Evolutionary conservation across 2,113 vertebrate species (phyloP).

Genomic region (Charina bottae): DNA sequence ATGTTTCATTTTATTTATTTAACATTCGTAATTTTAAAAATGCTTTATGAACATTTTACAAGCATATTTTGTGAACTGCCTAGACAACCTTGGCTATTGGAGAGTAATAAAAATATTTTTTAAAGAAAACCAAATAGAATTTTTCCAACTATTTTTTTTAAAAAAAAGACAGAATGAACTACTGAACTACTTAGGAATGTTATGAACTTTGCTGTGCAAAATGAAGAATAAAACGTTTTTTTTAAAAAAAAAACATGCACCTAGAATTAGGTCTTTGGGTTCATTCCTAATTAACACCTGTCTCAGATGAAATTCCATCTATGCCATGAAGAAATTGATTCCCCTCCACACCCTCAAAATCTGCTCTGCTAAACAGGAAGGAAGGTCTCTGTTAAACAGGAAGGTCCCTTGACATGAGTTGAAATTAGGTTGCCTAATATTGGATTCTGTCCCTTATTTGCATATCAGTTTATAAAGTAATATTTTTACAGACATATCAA

Average conservation of each 20-base stretch:
- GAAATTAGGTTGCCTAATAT: too few relatives aligned
- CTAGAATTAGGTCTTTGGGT: neutral
- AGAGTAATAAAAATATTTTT: neutral
- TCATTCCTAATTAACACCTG: too few relatives aligned
- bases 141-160: too few relatives aligned
- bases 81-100: neutral
- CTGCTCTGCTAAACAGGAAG: too few relatives aligned
- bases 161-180: neutral
- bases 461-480: too few relatives aligned
- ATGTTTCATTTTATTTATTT: neutral
- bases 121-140: neutral
- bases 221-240: neutral
- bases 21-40: neutral
- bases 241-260: neutral
- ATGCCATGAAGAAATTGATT: too few relatives aligned
- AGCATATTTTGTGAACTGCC: neutral
- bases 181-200: neutral
- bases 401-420: too few relatives aligned
- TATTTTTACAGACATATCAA: too few relatives aligned
- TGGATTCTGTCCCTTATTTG: too few relatives aligned
- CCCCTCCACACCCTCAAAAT: too few relatives aligned
- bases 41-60: neutral
- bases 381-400: too few relatives aligned
- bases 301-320: too few relatives aligned
- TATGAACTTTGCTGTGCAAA: neutral